Evolutionary conservation across 2,113 vertebrate genomes (phyloP).

Genomic region (Urocynchramus pylzowi): DNA sequence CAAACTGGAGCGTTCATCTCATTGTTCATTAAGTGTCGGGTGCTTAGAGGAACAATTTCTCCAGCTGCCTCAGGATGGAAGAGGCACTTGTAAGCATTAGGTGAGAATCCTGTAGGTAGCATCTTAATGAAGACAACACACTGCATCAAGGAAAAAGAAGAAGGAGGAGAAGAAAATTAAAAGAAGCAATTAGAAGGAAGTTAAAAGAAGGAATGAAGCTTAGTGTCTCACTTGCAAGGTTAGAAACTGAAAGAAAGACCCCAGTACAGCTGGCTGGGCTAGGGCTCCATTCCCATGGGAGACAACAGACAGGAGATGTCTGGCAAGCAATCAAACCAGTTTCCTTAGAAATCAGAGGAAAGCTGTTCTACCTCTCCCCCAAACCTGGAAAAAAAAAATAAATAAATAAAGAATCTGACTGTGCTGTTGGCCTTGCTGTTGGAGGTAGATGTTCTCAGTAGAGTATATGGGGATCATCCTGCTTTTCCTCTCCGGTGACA

Average conservation of each 20-base stretch:
- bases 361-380: neutral
- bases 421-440: neutral
- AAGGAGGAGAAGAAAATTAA: neutral
- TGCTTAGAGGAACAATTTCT: slow-evolving; percentile 35
- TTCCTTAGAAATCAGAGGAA: neutral
- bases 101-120: neutral
- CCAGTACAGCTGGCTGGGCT: neutral
- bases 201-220: neutral
- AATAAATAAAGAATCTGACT: neutral
- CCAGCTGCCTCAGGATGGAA: slow-evolving; percentile 13
- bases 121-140: neutral
- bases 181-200: neutral
- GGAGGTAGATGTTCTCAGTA: neutral
- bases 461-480: neutral
- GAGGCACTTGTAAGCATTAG: neutral
- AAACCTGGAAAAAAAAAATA: rapidly evolving
- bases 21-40: slow-evolving; percentile 51
- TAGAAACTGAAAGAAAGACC: neutral
- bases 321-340: neutral
- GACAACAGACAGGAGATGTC: neutral
- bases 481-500: neutral
- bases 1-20: neutral
- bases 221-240: neutral
- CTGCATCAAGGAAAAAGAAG: neutral
- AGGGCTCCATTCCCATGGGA: neutral